Base-by-base conservation (phyloP, 1,140 invertebrate genomes). In the Belonocnema kinseyi region DNA sequence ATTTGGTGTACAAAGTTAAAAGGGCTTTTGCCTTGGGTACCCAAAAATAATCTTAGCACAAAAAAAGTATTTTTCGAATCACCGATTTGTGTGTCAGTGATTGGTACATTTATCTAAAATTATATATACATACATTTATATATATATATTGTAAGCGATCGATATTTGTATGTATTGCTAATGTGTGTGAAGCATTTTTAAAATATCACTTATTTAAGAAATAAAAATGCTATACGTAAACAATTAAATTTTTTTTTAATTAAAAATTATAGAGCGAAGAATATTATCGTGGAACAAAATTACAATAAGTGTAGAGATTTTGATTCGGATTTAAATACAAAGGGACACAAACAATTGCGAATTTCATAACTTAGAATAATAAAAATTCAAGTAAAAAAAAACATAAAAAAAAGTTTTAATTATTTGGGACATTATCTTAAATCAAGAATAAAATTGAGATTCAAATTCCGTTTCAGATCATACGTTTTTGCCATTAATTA, bases 31-130 rank as follows among this genome's bases (percentile, higher is more conserved):
- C 80, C 73, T 77, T 74, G 72, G 73, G 76, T 52, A 78, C 75
- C 82, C 82, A 83, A 82, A 83, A 80, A 83, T 21, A 79, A 76
- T 16, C 73, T 50, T 56, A 66, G 54, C 51, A 66, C 58, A 75
- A 74, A 77, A 46, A 66, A 73, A 53, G 52, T 73, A 73, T 73
- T 52, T 73, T 73, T 52, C 50, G 66, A 53, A 50, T 61, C 26
- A 66, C n/a, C 61, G 40, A 66, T 40, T 56, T 75, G 50, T 17
- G 54, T 75, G 50, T 66, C 52, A 66, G 13, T 33, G 50, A 75
- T 75, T 76, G 51, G 17, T 51, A 40, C 61, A 76, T 70, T 76
- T 70, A 72, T 70, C 13, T 51, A 76, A 13, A 50, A 10, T 71
- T 40, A 19, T 71, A 76, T 76, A 71, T 51, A 51, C 71, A 46